Evolutionary conservation across 2,113 vertebrate species (phyloP).

Genomic region (Jacana jacana): DNA sequence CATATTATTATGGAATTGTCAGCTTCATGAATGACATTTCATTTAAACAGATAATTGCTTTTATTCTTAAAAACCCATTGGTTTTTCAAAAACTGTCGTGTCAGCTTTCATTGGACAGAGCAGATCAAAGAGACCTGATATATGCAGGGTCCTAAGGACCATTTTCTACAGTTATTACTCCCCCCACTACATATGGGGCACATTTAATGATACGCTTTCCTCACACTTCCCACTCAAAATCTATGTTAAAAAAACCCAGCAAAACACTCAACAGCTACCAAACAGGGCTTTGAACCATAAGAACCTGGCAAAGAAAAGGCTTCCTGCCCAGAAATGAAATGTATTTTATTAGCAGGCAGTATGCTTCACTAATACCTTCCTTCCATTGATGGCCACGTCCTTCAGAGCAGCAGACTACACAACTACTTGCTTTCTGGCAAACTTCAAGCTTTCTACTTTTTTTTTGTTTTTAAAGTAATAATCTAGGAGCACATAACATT

Average conservation of each 20-base stretch:
- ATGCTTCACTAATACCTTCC: not conserved
- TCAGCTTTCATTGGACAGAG: not conserved
- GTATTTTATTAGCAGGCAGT: not conserved
- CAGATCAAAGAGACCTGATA: not conserved
- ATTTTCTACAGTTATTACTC: not conserved
- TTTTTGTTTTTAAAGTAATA: no score
- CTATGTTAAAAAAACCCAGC: not conserved
- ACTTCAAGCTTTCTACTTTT: not conserved
- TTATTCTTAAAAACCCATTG: not conserved
- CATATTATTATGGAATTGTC: not conserved
- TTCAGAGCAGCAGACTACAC: not conserved
- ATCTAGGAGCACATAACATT: not conserved
- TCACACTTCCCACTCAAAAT: not conserved
- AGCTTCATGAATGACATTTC: not conserved
- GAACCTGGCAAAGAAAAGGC: not conserved
- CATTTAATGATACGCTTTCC: not conserved
- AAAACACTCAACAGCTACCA: not conserved
- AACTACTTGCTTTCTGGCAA: not conserved
- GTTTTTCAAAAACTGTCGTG: not conserved
- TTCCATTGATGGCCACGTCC: not conserved
- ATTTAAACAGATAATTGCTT: not conserved
- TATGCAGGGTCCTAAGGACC: not conserved
- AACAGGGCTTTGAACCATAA: not conserved
- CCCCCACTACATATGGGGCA: not conserved
- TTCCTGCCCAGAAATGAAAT: not conserved